Evolutionary conservation across 2,888 invertebrate species (phyloP), one percentile per base, ranked within the genome.

Genomic region (Tenthredo amoena): DNA sequence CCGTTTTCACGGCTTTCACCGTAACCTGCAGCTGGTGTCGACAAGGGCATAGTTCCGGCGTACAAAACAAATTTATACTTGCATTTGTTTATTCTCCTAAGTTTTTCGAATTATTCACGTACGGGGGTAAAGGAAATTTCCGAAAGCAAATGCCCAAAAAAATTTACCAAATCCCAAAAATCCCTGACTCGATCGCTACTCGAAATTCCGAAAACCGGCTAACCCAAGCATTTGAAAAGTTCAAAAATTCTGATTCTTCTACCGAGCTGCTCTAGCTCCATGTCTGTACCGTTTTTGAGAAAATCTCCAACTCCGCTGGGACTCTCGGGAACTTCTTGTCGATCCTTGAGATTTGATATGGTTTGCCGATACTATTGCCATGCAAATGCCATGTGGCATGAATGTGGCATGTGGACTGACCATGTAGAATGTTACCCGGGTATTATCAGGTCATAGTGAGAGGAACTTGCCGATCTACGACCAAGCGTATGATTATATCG

Each of bases 41-140:
- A 83, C 83, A 71, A 83, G 83, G 71, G 83, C 31, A 47, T 9
- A 68, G 83, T 83, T 83, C 83, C 83, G 68, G 68, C 71, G 31
- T n/a, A 31, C 15, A 31, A 34, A 15, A 7, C 43, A 18, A 83
- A n/a, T 34, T 34, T 18, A 47, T 15, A 71, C 71, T 71, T 71
- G 26, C 34, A 71, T 83, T 83, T 50, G 7, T 83, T 83, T 18
- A 47, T 50, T 47, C 68, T 40, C 40, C 7, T 9, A 31, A 15
- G 50, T 47, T 65, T 47, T 83, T 4, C 26, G n/a, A 21, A 58
- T 79, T 79, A 79, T 62, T 79, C 79, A 37, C 40, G 37, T 37
- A 15, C 21, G 18, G 6, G 18, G 26, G 6, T 74, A n/a, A 74
- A 18, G 43, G 7, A 5, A 74, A 40, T 43, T 18, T 40, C 1